phyloP scores from a whole-genome alignment of 1,140 invertebrate species.

The Pogonomyrmex californicus region DNA sequence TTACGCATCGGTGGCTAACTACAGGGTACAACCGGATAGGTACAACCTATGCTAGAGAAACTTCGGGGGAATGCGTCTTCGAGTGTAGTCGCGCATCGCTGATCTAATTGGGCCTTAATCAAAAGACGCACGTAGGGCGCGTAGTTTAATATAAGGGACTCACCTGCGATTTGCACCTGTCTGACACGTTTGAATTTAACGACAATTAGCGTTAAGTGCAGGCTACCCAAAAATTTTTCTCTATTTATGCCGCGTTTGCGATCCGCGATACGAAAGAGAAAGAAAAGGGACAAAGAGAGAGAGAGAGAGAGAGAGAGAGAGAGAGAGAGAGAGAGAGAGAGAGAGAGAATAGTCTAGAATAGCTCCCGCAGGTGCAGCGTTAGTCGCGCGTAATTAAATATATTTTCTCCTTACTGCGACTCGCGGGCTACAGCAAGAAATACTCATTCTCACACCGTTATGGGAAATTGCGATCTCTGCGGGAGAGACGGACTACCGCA shows the following conservation, averaged over 20 bases:
- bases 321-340: background rate
- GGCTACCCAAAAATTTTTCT: background rate
- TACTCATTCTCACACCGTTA: conserved; percentile 4
- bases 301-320: no score
- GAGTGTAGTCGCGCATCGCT: conserved; percentile 57
- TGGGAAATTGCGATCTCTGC: background rate
- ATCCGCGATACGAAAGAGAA: background rate
- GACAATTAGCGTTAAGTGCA: conserved; percentile 14
- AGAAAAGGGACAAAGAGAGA: no score
- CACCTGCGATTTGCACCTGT: conserved; percentile 1
- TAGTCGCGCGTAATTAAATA: conserved; percentile 8
- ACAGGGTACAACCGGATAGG: conserved; percentile 19
- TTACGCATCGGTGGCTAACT: conserved; percentile 50
- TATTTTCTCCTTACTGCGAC: conserved; percentile 7
- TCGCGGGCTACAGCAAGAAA: background rate
- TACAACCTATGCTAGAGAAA: conserved; percentile 6
- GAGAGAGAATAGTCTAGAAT: background rate
- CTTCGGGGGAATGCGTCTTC: conserved; percentile 19
- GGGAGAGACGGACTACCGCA: background rate
- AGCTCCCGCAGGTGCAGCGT: background rate
- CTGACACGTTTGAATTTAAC: conserved; percentile 19
- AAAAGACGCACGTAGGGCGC: conserved; percentile 56
- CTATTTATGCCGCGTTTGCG: background rate
- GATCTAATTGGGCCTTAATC: conserved; percentile 77
- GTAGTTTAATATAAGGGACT: background rate